Base-by-base conservation (phyloP, 2,113 vertebrate genomes). In the Poicephalus gulielmi region DNA sequence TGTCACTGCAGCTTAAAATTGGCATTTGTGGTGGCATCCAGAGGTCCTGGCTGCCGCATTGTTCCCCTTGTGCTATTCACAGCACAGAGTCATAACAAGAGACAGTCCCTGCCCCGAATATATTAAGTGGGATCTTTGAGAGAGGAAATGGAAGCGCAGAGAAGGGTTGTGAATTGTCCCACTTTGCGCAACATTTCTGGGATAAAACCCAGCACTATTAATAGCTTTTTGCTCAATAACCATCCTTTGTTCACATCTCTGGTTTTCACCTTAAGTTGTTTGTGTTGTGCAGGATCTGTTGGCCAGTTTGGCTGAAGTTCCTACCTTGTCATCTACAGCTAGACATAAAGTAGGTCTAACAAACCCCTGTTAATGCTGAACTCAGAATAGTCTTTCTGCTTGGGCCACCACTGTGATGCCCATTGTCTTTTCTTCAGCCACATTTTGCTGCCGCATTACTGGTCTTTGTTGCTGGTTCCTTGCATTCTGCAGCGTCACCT, bases 181-280 rank as follows among this genome's bases (percentile, higher is more conserved):
- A 67, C 67, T 95, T 96, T 97, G 73, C 71, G 82, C 94, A 97
- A 96, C 22, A 59, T 77, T 96, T 96, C 96, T 95, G 94, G 96
- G 96, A 91, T 73, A 93, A 88, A 95, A 77, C 93, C 95, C 95
- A 97, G 67, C 39, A 85, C 94, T 96, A 97, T 96, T 95, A 96
- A 96, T 95, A 97, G 90, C 41, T 59, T 84, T 96, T 95, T 96
- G 93, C 85, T 96, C 92, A 96, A 96, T 75, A 95, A 46, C 63
- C 41, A 24, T 95, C 92, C 92, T 96, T 96, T 95, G 95, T 96
- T 96, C 82, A 66, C 82, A 90, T 50, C 41, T 88, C 92, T 88
- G 82, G 14, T 83, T 88, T 94, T 95, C 87, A 96, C 96, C 96
- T 96, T 96, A 91, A 84, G 31, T 76, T 95, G 82, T 95, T 87